Evolutionary conservation across 2,888 invertebrate species (phyloP), one percentile per base, ranked within the genome.

Genomic region (Pachliopta kotzebuea): DNA sequence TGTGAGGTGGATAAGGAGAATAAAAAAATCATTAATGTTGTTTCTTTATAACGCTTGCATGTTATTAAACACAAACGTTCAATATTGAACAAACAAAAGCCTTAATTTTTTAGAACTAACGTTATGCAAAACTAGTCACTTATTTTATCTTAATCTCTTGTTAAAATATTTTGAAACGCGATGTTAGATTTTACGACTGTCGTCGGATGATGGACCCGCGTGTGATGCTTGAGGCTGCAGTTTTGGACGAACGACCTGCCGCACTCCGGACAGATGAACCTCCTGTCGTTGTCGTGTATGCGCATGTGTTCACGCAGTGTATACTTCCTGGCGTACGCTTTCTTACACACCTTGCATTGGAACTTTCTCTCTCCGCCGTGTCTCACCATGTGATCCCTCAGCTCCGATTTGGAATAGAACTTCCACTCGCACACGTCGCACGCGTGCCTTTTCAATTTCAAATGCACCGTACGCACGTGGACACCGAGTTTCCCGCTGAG

Each of bases 401-500:
- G 77, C 62, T 93, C 92, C 0, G 90, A 90, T 31, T 88, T 91
- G 0, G 92, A 91, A 68, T 92, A 93, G 71, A 93, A 93, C 62
- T 89, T 88, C 83, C 92, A 92, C 14, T 92, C 92, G 56, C 93
- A 93, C 0, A 90, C 76, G 17, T 86, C 81, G 62, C 93, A 93
- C 0, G 86, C 75, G 53, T 87, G 86, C 6, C 91, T 69, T 65
- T 90, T 91, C 60, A 85, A 70, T 65, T 90, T 92, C 21, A 93
- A 79, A 74, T 93, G 93, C 0, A 92, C 85, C 0, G 85, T 81
- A 9, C 80, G 75, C 0, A 88, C 72, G 60, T 91, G 91, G 0
- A 83, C 82, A 0, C 85, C 83, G 4, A 89, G 72, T 65, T 89
- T 88, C 0, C 90, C 90, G 60, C 88, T 89, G 0, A 81, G 66